A percentile compares a stretch with the other conserved stretches of the same genome.
phyloP scores from a whole-genome alignment of 1,140 invertebrate genomes.

The Drosophila orosa region DNA sequence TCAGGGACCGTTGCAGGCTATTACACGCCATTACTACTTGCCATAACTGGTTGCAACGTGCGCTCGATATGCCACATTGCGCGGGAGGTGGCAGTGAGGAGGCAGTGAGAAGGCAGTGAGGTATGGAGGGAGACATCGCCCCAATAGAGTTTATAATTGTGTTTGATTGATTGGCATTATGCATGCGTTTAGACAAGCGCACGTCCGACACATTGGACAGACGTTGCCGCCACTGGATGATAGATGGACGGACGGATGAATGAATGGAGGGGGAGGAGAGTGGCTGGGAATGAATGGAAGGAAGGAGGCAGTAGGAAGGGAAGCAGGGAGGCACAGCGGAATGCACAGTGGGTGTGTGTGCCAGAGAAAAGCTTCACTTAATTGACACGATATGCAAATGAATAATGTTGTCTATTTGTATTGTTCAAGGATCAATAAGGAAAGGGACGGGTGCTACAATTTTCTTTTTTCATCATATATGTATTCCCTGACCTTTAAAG shows the following conservation, averaged over 20 bases:
- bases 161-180: conserved; percentile 78
- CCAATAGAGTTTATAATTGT: conserved; percentile 69
- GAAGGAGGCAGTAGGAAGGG: not conserved
- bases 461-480: not conserved
- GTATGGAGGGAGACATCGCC: conserved; percentile 9
- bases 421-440: not conserved
- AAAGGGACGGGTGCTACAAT: not conserved
- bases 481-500: not conserved
- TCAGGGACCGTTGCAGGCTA: conserved; percentile 47
- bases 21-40: conserved; percentile 26
- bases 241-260: conserved; percentile 14
- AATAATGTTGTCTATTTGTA: conserved; percentile 15
- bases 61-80: conserved; percentile 18
- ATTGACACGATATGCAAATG: conserved; percentile 14
- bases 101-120: not conserved
- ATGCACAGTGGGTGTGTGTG: conserved; percentile 11
- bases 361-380: conserved; percentile 8
- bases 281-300: not conserved
- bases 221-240: conserved; percentile 7
- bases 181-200: conserved; percentile 52
- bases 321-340: not conserved
- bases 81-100: not conserved
- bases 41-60: conserved; percentile 28
- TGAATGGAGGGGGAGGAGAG: not conserved
- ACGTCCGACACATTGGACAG: conserved; percentile 36